Base-by-base conservation (phyloP, 1,140 invertebrate genomes). In the Ceratina japonica region DNA sequence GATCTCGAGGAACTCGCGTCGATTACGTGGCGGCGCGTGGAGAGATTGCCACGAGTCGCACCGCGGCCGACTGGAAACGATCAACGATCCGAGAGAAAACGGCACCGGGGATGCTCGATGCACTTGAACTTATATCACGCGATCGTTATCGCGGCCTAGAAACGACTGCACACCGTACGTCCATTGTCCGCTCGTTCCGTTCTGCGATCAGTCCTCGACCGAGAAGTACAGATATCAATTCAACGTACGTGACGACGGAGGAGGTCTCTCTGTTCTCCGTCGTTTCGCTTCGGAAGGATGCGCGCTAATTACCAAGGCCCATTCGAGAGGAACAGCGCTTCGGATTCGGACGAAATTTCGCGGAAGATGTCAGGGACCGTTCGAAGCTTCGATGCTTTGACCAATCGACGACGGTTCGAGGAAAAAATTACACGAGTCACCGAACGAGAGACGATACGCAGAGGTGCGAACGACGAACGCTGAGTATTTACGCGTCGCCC, bases 111-210 rank as follows among this genome's bases (percentile, higher is more conserved):
- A 44, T 18, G 37, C 24, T 49, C 63, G 52, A 75, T 68, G 66
- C 66, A 70, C 68, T 77, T 77, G 75, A 77, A 77, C 64, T 76
- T 54, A 44, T 70, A 76, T 76, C 54, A 56, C 24, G 37, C 65
- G 52, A 76, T 76, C 65, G 64, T 76, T 76, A 76, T 54, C 22
- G 37, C 54, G 64, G 56, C 65, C 56, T 59, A 70, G 54, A 69
- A 76, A 51, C 27, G 18, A 15, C 12, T 31, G 20, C 37, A 10
- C 37, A 44, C 37, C 37, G 37, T 44, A 44, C 37, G 37, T 44
- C 37, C 37, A 44, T 44, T 44, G 37, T 44, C 37, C 37, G 37
- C 37, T 7, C 27, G 27, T 31, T 31, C 27, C 27, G 27, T 31
- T 44, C 37, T 10, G 37, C 37, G 37, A 44, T 44, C 37, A 44